Conservation (phyloP, 2,113 vertebrate species). For the Plestiodon gilberti region DNA sequence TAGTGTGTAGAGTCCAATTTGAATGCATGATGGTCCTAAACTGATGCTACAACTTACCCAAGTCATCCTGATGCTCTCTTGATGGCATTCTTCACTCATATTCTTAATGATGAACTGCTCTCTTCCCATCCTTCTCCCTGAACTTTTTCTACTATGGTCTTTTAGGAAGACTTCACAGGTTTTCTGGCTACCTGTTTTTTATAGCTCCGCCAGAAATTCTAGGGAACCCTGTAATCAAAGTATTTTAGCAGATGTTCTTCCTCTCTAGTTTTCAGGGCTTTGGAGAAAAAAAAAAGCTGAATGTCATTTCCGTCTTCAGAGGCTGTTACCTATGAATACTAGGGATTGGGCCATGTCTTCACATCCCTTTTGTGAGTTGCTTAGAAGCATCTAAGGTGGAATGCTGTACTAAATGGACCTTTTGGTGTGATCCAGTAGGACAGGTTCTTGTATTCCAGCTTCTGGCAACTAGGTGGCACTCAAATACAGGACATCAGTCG, state of each 20-base stretch:
- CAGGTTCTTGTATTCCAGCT: not conserved
- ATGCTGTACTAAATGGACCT: not conserved
- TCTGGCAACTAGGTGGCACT: conserved; percentile 41
- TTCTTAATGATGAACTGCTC: too few species aligned
- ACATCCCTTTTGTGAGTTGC: too few species aligned
- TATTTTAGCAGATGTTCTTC: not conserved
- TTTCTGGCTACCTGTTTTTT: not conserved
- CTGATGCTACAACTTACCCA: not conserved
- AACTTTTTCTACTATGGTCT: not conserved
- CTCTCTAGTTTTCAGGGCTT: not conserved
- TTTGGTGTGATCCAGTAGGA: not conserved
- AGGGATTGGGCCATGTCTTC: not conserved
- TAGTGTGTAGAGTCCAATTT: too few species aligned
- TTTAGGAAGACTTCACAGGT: not conserved
- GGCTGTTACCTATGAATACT: not conserved
- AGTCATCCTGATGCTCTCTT: not conserved
- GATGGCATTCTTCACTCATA: too few species aligned
- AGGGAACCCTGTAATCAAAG: not conserved
- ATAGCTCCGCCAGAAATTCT: not conserved
- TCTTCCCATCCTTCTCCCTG: not conserved
- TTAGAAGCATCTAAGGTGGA: too few species aligned
- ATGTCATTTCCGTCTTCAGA: not conserved
- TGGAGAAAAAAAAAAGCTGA: not conserved
- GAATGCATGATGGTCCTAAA: too few species aligned
- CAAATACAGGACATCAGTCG: not conserved